Evolutionary conservation across 1,140 invertebrate species (phyloP).

Genomic region (Helicoverpa armigera): DNA sequence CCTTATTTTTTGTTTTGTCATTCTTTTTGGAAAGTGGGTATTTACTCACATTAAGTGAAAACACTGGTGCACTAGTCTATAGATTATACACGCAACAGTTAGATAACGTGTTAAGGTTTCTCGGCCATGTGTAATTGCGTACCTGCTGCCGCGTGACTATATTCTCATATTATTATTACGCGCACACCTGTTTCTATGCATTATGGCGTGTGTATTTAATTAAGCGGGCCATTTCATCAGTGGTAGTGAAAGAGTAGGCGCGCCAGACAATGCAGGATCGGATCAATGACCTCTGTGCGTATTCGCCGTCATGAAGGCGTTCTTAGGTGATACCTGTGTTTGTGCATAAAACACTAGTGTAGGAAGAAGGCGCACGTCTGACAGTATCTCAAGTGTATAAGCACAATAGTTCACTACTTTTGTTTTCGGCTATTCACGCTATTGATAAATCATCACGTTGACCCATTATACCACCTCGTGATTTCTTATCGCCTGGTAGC

Average conservation of each 20-base stretch:
- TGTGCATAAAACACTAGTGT: slow-evolving; percentile 13
- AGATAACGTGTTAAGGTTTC: slow-evolving; percentile 35
- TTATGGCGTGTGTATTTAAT: neutral
- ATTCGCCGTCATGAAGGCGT: slow-evolving; percentile 13
- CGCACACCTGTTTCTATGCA: neutral
- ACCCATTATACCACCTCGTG: slow-evolving; percentile 22
- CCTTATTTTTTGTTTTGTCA: neutral
- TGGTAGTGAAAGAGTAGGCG: neutral
- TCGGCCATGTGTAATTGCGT: slow-evolving; percentile 17
- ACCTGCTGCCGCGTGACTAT: slow-evolving; percentile 22
- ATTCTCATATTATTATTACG: neutral
- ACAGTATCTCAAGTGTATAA: too few relatives aligned
- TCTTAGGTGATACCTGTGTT: slow-evolving; percentile 11
- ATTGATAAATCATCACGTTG: neutral
- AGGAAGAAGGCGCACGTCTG: neutral
- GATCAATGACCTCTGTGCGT: slow-evolving; percentile 35
- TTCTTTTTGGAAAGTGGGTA: neutral
- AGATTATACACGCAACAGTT: slow-evolving; percentile 28
- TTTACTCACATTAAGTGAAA: slow-evolving; percentile 1
- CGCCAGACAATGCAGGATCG: slow-evolving; percentile 9
- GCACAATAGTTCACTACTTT: too few relatives aligned
- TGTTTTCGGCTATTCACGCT: neutral
- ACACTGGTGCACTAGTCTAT: neutral
- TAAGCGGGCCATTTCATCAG: neutral
- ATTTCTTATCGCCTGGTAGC: slow-evolving; percentile 32